Base-by-base conservation (phyloP, 2,113 vertebrate species). In the Monopterus albus region DNA sequence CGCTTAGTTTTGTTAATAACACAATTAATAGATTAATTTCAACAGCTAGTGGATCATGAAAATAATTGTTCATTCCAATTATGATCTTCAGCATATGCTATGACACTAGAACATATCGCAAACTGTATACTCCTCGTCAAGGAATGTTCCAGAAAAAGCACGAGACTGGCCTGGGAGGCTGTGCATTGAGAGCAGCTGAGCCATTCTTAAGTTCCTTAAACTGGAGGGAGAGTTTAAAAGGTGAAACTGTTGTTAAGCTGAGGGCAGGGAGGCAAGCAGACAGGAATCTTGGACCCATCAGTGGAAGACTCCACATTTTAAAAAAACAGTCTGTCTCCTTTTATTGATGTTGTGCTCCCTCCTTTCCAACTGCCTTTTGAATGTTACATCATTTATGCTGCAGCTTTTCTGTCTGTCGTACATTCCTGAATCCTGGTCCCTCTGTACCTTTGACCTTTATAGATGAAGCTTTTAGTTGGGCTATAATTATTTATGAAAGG, bases 201-300 rank as follows among this genome's bases (percentile, higher is more conserved):
- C 78, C 46, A 18, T 82, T 65, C 39, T 78, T 88, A 84, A 75
- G 67, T 72, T 60, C 25, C 9, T 49, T 70, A 57, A 84, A 70
- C 69, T 63, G 66, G 58, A 72, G 29, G 50, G 31, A 61, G 75
- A 67, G 71, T 76, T 81, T 63, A 76, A 81, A 69, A 83, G 84
- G 63, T 72, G 66, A 72, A 74, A 71, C n/a, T 43, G 69, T 57
- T 78, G 67, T 62, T 28, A 50, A 53, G 62, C 49, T 75, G 52
- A 73, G 73, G 63, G 62, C 67, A 43, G 68, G 15, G 39, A 42
- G 29, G 47, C 49, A 49, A 23, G 49, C 36, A 55, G 50, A 40
- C 25, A 1, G 47, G 43, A 42, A 59, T 62, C 40, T 64, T 14
- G 36, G 40, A 25, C 20, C 47, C 76, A 36, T 75, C 69, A 61